These are phyloP conservation scores for Chlamydotis undulata DNA, from an alignment of 2,113 vertebrate genomes.

Conservation along the genomic window DNA sequence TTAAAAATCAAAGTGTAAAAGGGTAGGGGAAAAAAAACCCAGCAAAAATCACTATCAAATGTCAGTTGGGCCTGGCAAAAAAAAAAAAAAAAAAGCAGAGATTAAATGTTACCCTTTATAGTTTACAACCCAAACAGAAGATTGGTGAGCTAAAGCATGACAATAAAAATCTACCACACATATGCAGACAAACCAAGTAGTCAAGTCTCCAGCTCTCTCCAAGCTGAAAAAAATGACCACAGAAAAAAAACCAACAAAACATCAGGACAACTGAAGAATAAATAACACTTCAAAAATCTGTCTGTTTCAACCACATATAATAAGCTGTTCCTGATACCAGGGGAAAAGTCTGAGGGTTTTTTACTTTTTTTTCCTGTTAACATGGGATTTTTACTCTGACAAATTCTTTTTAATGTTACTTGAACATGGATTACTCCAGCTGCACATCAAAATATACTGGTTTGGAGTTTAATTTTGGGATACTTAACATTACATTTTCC, in stretches of 20 bases:
- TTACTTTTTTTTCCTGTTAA: background rate
- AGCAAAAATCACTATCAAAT: slow-evolving; percentile 26
- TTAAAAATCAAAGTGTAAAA: slow-evolving; percentile 49
- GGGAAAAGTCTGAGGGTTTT: background rate
- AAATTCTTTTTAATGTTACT: slow-evolving; percentile 6
- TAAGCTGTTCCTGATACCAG: background rate
- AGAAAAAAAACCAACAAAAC: background rate
- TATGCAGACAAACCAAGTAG: background rate
- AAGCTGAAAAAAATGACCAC: background rate
- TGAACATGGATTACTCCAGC: background rate
- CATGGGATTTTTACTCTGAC: slow-evolving; percentile 3
- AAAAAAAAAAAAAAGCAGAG: slow-evolving; percentile 1
- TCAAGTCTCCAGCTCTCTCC: background rate
- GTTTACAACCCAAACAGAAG: background rate
- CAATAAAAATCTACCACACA: background rate
- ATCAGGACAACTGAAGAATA: background rate
- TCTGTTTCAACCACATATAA: background rate
- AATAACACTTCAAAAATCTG: background rate
- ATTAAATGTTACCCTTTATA: slow-evolving; percentile 38
- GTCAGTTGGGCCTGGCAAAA: background rate
- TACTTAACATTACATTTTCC: slow-evolving; percentile 31
- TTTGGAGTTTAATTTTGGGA: slow-evolving; percentile 44
- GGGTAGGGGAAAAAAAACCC: background rate
- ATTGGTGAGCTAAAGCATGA: background rate
- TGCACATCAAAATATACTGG: slow-evolving; percentile 9